Base-by-base conservation (phyloP, 2,113 vertebrate genomes). In the Setophaga petechia region DNA sequence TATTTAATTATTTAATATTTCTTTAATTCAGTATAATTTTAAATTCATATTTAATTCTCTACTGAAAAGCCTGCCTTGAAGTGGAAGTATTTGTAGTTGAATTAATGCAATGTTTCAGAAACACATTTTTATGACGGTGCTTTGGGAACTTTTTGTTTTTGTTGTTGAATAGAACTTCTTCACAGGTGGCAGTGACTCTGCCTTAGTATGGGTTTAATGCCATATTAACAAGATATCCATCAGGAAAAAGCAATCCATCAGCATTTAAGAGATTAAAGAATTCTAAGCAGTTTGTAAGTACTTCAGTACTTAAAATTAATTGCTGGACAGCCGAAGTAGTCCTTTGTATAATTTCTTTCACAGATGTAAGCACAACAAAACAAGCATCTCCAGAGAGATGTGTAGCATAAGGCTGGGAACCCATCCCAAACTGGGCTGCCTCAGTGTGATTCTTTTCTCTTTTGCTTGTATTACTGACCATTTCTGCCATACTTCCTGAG, bases 361-460 rank as follows among this genome's bases (percentile, higher is more conserved):
- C 35, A 52, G 35, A 18, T 52, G 3, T 28, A 73, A 57, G 15
- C 24, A 15, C 17, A 58, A 18, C 22, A 54, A 87, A 75, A 10
- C 33, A 68, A 61, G 16, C 35, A 51, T 78, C 16, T 84, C 43
- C 23, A 74, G 39, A 68, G 37, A 18, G 4, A n/a, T 44, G 20
- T 1, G 9, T 61, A 44, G 6, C 30, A 11, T n/a, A 16, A 59
- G 30, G 4, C 35, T 84, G 49, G 65, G 47, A 69, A 39, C 27
- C 41, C 13, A 12, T 81, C 28, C 30, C 6, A 63, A 4, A 2
- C 0, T 66, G 39, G 30, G 19, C 33, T 78, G 27, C 35, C 14
- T 44, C 16, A 20, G 52, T 0, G 1, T 25, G 24, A 9, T 3
- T 39, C 12, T 73, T 55, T 41, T 4, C 4, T 66, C 10, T 35